Evolutionary conservation across 1,140 invertebrate genomes (phyloP).

Genomic region (Semibalanus balanoides): DNA sequence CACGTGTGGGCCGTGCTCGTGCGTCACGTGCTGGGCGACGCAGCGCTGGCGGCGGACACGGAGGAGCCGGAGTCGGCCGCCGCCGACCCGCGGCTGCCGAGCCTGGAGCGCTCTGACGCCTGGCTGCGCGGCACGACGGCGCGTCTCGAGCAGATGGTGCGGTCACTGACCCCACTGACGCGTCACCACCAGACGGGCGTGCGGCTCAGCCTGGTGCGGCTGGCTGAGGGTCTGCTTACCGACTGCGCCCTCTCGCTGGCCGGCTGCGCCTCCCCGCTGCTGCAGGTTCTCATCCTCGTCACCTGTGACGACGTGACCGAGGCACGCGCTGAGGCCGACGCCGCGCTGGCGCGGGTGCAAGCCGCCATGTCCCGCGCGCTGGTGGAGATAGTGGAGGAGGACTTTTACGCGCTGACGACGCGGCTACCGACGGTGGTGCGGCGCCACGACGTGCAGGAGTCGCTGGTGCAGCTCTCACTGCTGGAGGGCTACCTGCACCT

Average conservation of each 20-base stretch:
- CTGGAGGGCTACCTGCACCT: constrained; percentile 43
- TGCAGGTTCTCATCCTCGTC: neutral
- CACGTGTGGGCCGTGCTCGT: neutral
- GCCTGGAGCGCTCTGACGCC: neutral
- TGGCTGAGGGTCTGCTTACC: neutral
- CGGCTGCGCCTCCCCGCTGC: neutral
- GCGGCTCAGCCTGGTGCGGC: neutral
- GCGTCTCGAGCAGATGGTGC: neutral
- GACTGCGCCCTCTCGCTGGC: neutral
- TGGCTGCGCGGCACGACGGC: neutral
- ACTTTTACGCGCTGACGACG: constrained; percentile 38
- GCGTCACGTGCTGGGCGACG: neutral
- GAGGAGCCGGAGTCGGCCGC: too few species aligned
- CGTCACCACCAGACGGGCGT: neutral
- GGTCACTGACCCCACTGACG: neutral
- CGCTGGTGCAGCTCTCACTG: constrained; percentile 39
- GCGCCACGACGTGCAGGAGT: constrained; percentile 39
- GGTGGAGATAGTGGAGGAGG: constrained; percentile 40
- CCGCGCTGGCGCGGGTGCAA: neutral
- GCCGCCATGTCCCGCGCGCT: constrained; percentile 20
- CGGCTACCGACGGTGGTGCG: constrained; percentile 42
- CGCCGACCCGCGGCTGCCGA: neutral
- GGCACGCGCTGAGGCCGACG: too few species aligned
- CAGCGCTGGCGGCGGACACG: neutral
- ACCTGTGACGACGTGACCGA: neutral